Evolutionary conservation across 2,797 vertebrate species (phyloP).

Genomic region (Microctenopoma lineatum): DNA sequence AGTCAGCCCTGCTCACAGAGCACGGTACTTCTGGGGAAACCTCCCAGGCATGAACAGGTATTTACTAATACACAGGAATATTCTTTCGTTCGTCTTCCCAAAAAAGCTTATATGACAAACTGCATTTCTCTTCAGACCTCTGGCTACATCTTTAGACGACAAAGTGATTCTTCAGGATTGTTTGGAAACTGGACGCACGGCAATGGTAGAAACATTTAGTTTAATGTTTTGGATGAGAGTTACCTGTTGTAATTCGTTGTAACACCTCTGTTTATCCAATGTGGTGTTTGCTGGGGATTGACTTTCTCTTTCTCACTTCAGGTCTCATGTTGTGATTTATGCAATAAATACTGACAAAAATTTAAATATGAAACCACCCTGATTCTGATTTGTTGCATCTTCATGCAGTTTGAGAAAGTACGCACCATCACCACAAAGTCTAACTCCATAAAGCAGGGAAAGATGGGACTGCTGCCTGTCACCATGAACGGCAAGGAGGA

Average conservation of each 20-base stretch:
- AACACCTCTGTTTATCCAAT: neutral
- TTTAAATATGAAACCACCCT: neutral
- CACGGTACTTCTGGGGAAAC: conserved; percentile 97
- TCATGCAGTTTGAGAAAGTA: conserved; percentile 83
- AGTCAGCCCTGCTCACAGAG: conserved; percentile 92
- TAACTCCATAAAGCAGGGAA: conserved; percentile 84
- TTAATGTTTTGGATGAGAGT: neutral
- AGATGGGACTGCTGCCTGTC: conserved; percentile 80
- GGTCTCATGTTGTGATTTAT: no score
- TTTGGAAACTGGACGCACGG: conserved; percentile 86
- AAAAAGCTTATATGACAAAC: neutral
- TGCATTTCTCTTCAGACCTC: conserved; percentile 76
- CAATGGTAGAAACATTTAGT: conserved; percentile 82
- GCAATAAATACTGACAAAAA: no score
- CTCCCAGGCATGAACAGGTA: conserved; percentile 97
- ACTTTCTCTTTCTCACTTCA: no score
- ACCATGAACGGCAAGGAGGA: conserved; percentile 85
- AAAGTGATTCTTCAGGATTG: conserved; percentile 89
- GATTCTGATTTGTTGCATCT: conserved; percentile 19
- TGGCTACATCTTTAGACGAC: conserved; percentile 82
- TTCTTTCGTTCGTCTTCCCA: neutral
- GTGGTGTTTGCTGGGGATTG: no score
- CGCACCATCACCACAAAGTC: conserved; percentile 85
- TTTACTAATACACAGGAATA: neutral
- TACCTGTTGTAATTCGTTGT: neutral